Evolutionary conservation across 1,140 invertebrate species (phyloP).

Genomic region (Heliconius congener): DNA sequence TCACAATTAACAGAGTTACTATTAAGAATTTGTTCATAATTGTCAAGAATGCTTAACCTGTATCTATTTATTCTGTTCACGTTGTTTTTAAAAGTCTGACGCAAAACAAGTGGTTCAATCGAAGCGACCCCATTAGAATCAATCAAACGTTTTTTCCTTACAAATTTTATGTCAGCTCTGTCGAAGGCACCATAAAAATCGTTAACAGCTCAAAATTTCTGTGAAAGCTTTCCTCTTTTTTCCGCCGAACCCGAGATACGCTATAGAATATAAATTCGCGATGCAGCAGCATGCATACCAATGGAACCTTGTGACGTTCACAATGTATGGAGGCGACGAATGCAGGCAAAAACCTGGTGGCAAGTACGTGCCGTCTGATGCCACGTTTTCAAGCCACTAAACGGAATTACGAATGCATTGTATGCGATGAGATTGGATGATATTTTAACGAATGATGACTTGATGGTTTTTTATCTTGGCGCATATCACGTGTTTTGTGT

Average conservation of each 20-base stretch:
- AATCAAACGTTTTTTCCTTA: conserved; percentile 10
- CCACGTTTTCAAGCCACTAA: conserved; percentile 40
- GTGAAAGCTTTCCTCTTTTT: conserved; percentile 39
- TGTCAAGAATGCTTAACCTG: neutral
- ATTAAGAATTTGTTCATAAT: neutral
- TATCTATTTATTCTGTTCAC: neutral
- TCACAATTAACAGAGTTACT: neutral
- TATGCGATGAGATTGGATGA: conserved; percentile 29
- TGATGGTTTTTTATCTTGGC: conserved; percentile 20
- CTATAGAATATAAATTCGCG: conserved; percentile 47
- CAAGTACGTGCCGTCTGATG: conserved; percentile 43
- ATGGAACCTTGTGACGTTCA: conserved; percentile 48
- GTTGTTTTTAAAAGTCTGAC: neutral
- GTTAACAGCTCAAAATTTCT: conserved; percentile 31
- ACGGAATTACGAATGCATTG: conserved; percentile 31
- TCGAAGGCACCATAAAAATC: conserved; percentile 33
- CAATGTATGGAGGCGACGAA: conserved; percentile 48
- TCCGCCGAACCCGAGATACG: conserved; percentile 35
- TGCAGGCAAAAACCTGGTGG: conserved; percentile 50
- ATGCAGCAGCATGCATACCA: conserved; percentile 49
- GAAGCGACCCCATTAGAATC: conserved; percentile 7
- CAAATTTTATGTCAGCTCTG: conserved; percentile 15
- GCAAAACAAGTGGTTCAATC: neutral
- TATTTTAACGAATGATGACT: conserved; percentile 30
- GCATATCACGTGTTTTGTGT: neutral